phyloP scores from a whole-genome alignment of 2,888 invertebrate species.

The Stenurella melanura region DNA sequence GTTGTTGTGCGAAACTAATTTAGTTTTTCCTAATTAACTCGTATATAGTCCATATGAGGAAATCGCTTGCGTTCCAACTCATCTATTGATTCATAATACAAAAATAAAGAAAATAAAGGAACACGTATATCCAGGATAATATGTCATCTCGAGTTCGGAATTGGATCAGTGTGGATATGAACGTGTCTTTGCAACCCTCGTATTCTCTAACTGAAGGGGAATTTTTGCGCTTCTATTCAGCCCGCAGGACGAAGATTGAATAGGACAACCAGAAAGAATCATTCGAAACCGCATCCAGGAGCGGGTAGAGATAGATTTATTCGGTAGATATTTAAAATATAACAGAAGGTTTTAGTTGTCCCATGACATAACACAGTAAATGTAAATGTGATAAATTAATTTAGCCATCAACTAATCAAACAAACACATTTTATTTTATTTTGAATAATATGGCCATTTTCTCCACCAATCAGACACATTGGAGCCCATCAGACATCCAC shows the following conservation, averaged over 20 bases:
- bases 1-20: too few species aligned
- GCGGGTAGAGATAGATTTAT: slow-evolving; percentile 35
- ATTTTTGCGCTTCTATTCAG: slow-evolving; percentile 54
- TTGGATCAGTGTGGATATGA: slow-evolving; percentile 39
- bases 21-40: neutral
- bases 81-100: slow-evolving; percentile 30
- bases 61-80: neutral
- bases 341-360: neutral
- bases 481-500: too few species aligned
- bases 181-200: slow-evolving; percentile 29
- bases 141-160: slow-evolving; percentile 41
- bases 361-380: too few species aligned
- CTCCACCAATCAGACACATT: too few species aligned
- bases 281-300: slow-evolving; percentile 26
- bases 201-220: slow-evolving; percentile 29
- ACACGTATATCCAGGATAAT: slow-evolving; percentile 38
- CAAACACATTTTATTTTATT: too few species aligned
- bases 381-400: too few species aligned
- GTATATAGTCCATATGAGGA: neutral
- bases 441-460: too few species aligned
- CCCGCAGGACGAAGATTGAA: slow-evolving; percentile 55
- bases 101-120: slow-evolving; percentile 18
- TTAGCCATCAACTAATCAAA: too few species aligned
- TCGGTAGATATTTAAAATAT: neutral
- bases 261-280: slow-evolving; percentile 42